Base-by-base conservation (phyloP, 2,888 invertebrate species). In the Limenitis camilla region DNA sequence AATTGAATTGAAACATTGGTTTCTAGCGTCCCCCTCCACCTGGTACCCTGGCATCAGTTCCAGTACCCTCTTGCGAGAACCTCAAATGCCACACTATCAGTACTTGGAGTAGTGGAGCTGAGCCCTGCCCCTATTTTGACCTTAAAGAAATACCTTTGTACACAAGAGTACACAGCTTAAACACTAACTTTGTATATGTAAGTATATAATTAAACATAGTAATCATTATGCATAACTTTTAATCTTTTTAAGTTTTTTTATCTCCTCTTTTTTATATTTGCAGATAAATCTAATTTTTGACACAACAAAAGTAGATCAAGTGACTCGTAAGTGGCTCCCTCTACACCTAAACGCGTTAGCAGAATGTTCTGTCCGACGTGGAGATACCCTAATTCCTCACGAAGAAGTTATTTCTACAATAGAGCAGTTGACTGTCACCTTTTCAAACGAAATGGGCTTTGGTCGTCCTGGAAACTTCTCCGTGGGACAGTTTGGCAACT, bases 131-230 rank as follows among this genome's bases (percentile, higher is more conserved):
- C 0, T 77, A 90, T 64, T 88, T 92, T 60, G 88, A 92, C 69
- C 79, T 93, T 8, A 74, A 78, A 1, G 82, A 91, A 43, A 76
- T 95, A 40, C 95, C 96, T 0, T 81, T 95, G 19, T 93, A 91
- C 68, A 91, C 95, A 1, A 92, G 94, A 61, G 87, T 95, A 45
- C 94, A 96, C 79, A 91, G 94, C 72, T 82, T 96, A 44, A 92
- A 93, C 61, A 93, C 94, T 2, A 94, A 94, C 77, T 96, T 96
- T 76, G 91, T 95, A 59, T 93, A 94, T 79, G 95, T 96, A 77
- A 89, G 92, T 90, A 64, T 5, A 6, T 9, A 5, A 5, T 31
- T 28, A 2, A 29, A 7, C 8, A 1, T n/a, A 3, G 4, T 6
- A 35, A 1, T 5, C 7, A 7, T 35, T 35, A 33, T 33, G 1